Evolutionary conservation across 2,797 vertebrate genomes (phyloP).

Genomic region (Hybognathus amarus): DNA sequence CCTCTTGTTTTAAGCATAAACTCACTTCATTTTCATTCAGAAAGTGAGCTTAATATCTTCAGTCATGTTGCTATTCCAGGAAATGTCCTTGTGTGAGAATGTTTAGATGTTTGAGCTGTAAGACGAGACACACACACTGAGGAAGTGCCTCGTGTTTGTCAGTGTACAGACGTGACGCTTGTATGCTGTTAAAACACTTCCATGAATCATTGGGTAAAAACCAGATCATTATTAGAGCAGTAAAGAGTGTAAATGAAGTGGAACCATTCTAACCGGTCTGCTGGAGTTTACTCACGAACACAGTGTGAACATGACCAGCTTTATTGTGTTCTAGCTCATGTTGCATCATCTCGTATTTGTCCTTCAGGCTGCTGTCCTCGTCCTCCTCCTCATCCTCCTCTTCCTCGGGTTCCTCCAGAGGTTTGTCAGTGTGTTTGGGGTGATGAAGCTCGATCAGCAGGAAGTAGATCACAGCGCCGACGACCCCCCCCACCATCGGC

Average conservation of each 20-base stretch:
- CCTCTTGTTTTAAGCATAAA: background rate
- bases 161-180: background rate
- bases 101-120: background rate
- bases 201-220: background rate
- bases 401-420: slow-evolving; percentile 70
- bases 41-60: background rate
- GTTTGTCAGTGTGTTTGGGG: slow-evolving; percentile 58
- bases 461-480: slow-evolving; percentile 85
- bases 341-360: slow-evolving; percentile 91
- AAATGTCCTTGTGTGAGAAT: background rate
- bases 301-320: background rate
- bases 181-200: background rate
- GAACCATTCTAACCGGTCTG: background rate
- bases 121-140: background rate
- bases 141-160: background rate
- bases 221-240: background rate
- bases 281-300: slow-evolving; percentile 13
- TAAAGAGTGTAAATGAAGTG: background rate
- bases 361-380: slow-evolving; percentile 77
- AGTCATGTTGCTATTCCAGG: background rate
- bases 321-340: slow-evolving; percentile 70
- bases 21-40: too few relatives aligned
- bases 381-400: slow-evolving; percentile 76
- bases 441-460: slow-evolving; percentile 92
- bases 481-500: slow-evolving; percentile 86